These are phyloP conservation scores for Prosapia bicincta DNA, from an alignment of 2,888 invertebrate genomes.

Conservation along the genomic window DNA sequence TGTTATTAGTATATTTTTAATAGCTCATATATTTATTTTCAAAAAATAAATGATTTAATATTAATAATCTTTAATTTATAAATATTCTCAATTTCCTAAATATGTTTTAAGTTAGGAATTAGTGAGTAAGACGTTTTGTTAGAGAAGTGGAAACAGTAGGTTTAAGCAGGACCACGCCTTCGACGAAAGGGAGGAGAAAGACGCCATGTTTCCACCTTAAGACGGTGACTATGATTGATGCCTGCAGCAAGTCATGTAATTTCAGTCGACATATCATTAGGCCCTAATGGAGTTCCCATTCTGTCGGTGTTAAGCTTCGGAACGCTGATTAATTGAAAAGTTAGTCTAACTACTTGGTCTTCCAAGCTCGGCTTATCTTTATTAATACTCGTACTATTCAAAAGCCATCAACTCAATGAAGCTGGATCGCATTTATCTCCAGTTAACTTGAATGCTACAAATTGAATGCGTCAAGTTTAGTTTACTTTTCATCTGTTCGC, in stretches of 20 bases:
- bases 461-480: background rate
- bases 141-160: background rate
- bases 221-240: constrained; percentile 23
- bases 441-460: background rate
- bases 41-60: no score
- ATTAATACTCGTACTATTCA: constrained; percentile 13
- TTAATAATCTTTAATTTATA: no score
- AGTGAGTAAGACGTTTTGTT: no score
- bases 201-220: constrained; percentile 15
- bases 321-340: background rate
- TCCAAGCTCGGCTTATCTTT: constrained; percentile 16
- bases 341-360: background rate
- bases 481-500: background rate
- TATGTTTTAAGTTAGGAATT: no score
- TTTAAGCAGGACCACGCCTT: background rate
- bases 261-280: constrained; percentile 27
- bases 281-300: constrained; percentile 14
- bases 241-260: constrained; percentile 21
- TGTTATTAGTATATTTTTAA: no score
- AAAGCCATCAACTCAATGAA: background rate
- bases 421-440: background rate
- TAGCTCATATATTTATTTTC: no score
- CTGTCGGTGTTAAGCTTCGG: background rate
- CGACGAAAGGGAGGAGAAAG: background rate
- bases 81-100: no score